Evolutionary conservation across 1,140 invertebrate genomes (phyloP), one percentile per base, ranked within the genome.

Genomic region (Copidosoma floridanum): DNA sequence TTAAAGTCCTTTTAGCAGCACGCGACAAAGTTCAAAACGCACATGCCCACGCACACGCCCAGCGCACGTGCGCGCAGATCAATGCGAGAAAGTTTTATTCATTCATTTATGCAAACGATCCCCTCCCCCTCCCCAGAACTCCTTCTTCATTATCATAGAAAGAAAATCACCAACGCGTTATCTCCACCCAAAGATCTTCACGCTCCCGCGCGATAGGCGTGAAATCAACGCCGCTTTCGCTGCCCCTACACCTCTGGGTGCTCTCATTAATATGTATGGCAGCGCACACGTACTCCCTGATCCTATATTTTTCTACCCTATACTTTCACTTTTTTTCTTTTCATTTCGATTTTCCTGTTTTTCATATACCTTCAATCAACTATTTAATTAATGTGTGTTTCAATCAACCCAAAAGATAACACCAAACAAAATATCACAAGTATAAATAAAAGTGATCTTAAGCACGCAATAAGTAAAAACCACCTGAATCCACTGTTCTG

Each of bases 261-360:
- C n/a, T n/a, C 73, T 74, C 74, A 76, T 76, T 75, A 76, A 75
- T 76, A 76, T 76, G 73, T 75, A 76, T 76, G 73, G n/a, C n/a
- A 10, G 32, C 23, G 20, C 47, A 8, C 46, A 11, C 48, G 12
- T 21, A 27, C 37, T 21, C 23, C 18, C 32, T 37, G 35, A 11
- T 11, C 16, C n/a, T n/a, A n/a, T 24, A 18, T 6, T 44, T 44
- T 44, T 14, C 7, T 14, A 6, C 41, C 23, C 20, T 44, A 3
- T 21, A 3, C 14, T 21, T 21, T 23, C 41, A 3, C 41, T 44
- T 6, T 21, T 21, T 44, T 6, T 18, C 20, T 21, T 14, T 44
- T 23, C n/a, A 10, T 44, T 23, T 21, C 23, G 14, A 20, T 21
- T 14, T n/a, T 40, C 18, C 3, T n/a, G 4, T n/a, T n/a, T 40